Percentiles rank a stretch among this genome's conserved stretches.
These are phyloP conservation scores for Eurystomus gularis DNA, from an alignment of 2,113 vertebrate species.

Conservation along the genomic window DNA sequence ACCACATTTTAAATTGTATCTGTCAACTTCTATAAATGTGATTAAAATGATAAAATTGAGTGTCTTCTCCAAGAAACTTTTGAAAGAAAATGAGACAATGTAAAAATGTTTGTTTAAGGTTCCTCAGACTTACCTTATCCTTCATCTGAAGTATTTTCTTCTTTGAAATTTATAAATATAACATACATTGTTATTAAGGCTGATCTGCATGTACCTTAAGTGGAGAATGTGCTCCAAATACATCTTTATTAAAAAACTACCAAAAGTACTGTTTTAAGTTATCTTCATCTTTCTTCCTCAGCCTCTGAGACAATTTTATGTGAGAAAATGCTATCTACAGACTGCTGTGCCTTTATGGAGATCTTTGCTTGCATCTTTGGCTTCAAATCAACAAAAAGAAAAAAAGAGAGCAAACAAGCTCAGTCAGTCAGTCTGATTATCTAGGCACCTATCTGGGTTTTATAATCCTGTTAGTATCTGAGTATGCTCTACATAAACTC, in stretches of 20 bases:
- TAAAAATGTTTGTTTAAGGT: conserved; percentile 36
- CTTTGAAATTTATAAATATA: conserved; percentile 52
- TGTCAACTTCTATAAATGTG: neutral
- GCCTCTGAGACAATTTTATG: conserved; percentile 1
- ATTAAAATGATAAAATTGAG: neutral
- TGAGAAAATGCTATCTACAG: conserved; percentile 28
- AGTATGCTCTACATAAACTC: neutral
- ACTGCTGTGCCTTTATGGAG: neutral
- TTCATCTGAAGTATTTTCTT: conserved; percentile 25
- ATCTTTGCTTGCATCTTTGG: conserved; percentile 62
- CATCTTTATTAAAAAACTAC: conserved; percentile 30
- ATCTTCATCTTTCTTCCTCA: neutral
- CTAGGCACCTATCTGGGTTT: conserved; percentile 37
- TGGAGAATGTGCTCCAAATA: neutral
- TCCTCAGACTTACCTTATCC: neutral
- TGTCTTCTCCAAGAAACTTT: neutral
- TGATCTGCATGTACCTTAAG: conserved; percentile 43
- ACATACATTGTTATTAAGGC: neutral
- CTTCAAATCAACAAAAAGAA: conserved; percentile 33
- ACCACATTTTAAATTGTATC: neutral
- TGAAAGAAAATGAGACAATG: neutral
- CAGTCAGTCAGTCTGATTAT: conserved; percentile 42
- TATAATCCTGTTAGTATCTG: conserved; percentile 8
- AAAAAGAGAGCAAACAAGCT: conserved; percentile 29
- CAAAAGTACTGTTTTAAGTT: neutral